Base-by-base conservation (phyloP, 2,888 invertebrate species). In the Caenorhabditis japonica region DNA sequence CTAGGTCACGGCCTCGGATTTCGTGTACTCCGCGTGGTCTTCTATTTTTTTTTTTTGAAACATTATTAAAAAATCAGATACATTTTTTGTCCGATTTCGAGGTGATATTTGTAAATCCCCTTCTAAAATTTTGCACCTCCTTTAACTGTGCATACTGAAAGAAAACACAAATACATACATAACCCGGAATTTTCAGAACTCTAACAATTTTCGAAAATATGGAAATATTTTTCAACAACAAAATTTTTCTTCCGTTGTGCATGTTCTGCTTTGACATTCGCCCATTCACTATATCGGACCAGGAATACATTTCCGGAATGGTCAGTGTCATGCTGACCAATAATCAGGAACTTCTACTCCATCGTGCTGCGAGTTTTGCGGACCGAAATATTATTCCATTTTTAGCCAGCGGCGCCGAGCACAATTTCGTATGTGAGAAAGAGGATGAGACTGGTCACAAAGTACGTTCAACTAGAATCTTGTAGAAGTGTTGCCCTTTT, bases 211-310 rank as follows among this genome's bases (percentile, higher is more conserved):
- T 70, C n/a, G 69, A 77, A 0, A 62, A 80, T n/a, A 62, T 81
- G n/a, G 77, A 75, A 10, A 77, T 81, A 15, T 51, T 84, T 2
- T 81, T 84, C 44, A 46, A 52, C 5, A 52, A 47, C 19, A 81
- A 73, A 49, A 60, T 73, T 8, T 62, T 80, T 1, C 76, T 83
- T 12, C 83, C 83, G 15, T 73, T 83, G 1, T 71, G 73, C 10
- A 76, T 84, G 27, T 76, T 76, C 25, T 80, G 76, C 36, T 84
- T 77, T 41, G 68, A 72, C 7, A 79, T 84, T 30, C 46, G 72
- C 13, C 82, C 84, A 0, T 60, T 68, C 33, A 55, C 51, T 10
- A 44, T 46, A 12, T 38, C 59, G 3, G 70, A 75, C 38, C 25
- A 55, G 1, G 76, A 62, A 13, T 69, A 69, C 17, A 61, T 68